Conservation (phyloP, 1,140 invertebrate species). For the Idris sp. region DNA sequence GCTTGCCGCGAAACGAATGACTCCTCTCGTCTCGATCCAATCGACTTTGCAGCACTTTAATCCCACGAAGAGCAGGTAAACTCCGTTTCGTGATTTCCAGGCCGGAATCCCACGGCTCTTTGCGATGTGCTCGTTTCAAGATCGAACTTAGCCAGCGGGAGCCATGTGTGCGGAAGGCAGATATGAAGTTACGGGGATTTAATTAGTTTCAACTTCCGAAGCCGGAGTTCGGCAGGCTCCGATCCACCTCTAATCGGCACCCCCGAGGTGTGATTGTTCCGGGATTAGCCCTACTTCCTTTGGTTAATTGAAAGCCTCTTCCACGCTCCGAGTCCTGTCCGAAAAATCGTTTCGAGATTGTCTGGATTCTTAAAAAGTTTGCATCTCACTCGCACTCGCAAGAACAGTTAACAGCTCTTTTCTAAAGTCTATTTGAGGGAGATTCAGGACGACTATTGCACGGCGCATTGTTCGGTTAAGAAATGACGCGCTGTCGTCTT, state of each 20-base stretch:
- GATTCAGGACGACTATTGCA: slow-evolving; percentile 51
- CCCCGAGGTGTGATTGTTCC: slow-evolving; percentile 71
- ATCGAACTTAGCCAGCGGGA: slow-evolving; percentile 66
- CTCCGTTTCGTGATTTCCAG: slow-evolving; percentile 57
- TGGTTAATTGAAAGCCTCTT: slow-evolving; percentile 73
- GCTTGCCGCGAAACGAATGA: slow-evolving; percentile 55
- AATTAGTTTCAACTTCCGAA: slow-evolving; percentile 72
- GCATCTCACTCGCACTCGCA: slow-evolving; percentile 11
- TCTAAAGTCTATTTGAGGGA: slow-evolving; percentile 46
- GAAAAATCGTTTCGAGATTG: slow-evolving; percentile 42
- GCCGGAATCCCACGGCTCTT: slow-evolving; percentile 31
- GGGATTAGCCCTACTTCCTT: slow-evolving; percentile 68
- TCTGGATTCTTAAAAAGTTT: slow-evolving; percentile 59
- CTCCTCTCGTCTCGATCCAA: slow-evolving; percentile 57
- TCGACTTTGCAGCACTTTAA: slow-evolving; percentile 55
- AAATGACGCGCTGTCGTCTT: slow-evolving; percentile 53
- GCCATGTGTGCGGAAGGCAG: slow-evolving; percentile 73
- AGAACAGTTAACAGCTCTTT: too few relatives aligned
- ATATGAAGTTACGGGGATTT: slow-evolving; percentile 75
- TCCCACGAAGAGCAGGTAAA: slow-evolving; percentile 54
- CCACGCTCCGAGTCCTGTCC: slow-evolving; percentile 55
- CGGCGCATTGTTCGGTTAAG: slow-evolving; percentile 52
- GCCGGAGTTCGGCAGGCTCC: slow-evolving; percentile 46
- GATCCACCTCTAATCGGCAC: slow-evolving; percentile 66
- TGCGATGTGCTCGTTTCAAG: slow-evolving; percentile 64